Percentiles rank a stretch among this genome's conserved stretches.
These are phyloP conservation scores for Athalia cordata DNA, from an alignment of 2,888 invertebrate genomes.

Conservation along the genomic window DNA sequence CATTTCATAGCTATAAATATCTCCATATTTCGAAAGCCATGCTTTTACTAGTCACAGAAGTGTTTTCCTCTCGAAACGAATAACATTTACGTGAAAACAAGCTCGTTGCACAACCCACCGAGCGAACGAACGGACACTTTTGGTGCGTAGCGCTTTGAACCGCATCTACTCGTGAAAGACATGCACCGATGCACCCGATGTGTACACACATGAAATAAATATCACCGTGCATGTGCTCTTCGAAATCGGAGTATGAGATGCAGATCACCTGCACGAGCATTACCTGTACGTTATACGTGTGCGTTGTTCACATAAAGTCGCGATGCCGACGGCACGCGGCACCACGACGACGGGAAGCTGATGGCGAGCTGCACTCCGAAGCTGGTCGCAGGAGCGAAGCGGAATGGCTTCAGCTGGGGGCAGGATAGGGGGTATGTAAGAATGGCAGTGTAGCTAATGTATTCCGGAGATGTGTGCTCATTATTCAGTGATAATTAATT, in stretches of 20 bases:
- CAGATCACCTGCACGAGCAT: too few species aligned
- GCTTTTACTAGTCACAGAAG: background rate
- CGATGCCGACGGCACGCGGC: too few species aligned
- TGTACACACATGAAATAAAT: background rate
- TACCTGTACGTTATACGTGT: too few species aligned
- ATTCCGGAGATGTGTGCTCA: constrained; percentile 68
- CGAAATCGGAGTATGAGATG: constrained; percentile 9
- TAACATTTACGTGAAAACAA: constrained; percentile 26
- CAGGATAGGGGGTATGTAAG: constrained; percentile 56
- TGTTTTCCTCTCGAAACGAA: constrained; percentile 26
- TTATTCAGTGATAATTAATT: constrained; percentile 73
- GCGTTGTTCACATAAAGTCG: too few species aligned
- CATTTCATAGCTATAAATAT: too few species aligned
- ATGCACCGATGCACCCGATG: background rate
- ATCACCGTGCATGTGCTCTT: constrained; percentile 19
- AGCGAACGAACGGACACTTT: constrained; percentile 6
- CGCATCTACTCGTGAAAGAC: background rate
- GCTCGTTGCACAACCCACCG: constrained; percentile 30
- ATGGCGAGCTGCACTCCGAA: background rate
- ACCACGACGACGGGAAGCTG: too few species aligned
- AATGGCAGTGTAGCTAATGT: constrained; percentile 69
- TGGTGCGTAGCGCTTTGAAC: constrained; percentile 26
- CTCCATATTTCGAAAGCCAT: constrained; percentile 22
- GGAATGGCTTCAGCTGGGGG: constrained; percentile 16
- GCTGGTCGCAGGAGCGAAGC: constrained; percentile 15